Percentiles rank a stretch among this genome's conserved stretches.
Evolutionary conservation across 2,797 vertebrate species (phyloP).

Genomic region (Neopelma chrysocephalum): DNA sequence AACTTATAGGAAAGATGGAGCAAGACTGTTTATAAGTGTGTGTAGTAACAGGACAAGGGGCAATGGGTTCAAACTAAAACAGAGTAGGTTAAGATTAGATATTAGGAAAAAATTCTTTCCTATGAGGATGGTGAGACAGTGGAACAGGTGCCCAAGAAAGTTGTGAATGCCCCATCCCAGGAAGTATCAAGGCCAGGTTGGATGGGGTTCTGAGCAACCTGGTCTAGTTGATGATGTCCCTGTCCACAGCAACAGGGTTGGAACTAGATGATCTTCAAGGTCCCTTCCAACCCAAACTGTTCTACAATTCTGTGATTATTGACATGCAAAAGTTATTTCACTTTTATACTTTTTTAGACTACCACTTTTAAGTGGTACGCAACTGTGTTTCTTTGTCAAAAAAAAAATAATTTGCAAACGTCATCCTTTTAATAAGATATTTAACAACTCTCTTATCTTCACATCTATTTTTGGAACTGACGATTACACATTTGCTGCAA

Average conservation of each 20-base stretch:
- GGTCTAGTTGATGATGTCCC: neutral
- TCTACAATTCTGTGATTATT: neutral
- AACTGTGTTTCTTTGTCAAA: neutral
- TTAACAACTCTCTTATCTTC: neutral
- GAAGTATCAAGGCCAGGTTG: neutral
- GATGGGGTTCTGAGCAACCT: neutral
- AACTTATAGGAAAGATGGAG: neutral
- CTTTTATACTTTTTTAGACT: neutral
- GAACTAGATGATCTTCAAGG: neutral
- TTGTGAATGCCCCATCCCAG: rapidly evolving
- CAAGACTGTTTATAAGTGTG: neutral
- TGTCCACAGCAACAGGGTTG: neutral
- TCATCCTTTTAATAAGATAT: neutral
- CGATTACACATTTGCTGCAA: neutral
- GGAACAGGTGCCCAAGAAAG: neutral
- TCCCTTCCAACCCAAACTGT: neutral
- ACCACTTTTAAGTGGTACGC: neutral
- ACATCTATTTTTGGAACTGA: neutral
- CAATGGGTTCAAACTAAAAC: neutral
- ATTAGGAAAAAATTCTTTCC: neutral
- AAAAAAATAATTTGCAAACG: neutral
- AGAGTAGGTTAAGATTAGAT: neutral
- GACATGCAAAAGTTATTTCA: neutral
- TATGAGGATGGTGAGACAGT: neutral
- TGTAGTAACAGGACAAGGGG: neutral